Evolutionary conservation across 2,113 vertebrate species (phyloP).

Genomic region (Epinephelus moara): DNA sequence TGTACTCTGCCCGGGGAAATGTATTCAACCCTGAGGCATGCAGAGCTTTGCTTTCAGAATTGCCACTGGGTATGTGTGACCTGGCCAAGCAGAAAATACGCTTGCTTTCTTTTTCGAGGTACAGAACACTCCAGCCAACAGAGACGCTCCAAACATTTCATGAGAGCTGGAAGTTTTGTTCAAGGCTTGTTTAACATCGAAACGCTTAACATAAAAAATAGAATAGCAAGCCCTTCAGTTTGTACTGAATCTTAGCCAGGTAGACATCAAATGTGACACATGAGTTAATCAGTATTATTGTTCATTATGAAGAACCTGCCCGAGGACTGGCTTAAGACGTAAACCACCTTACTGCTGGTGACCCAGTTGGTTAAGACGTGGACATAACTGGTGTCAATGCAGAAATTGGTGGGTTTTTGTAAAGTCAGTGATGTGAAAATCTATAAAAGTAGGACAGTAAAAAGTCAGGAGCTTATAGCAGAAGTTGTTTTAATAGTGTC

Average conservation of each 20-base stretch:
- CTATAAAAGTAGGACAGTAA: not conserved
- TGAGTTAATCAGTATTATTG: not conserved
- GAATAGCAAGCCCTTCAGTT: not conserved
- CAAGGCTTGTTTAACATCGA: not conserved
- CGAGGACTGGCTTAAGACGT: not conserved
- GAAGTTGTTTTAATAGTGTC: not conserved
- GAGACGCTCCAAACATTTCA: not conserved
- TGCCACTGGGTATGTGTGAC: conserved; percentile 17
- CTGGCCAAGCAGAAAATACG: not conserved
- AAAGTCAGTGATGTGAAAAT: not conserved
- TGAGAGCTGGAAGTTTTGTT: not conserved
- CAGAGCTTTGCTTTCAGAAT: conserved; percentile 1
- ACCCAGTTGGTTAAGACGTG: not conserved
- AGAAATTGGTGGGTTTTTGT: not conserved
- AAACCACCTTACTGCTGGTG: not conserved
- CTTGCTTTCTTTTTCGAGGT: not conserved
- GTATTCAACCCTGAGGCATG: conserved; percentile 8
- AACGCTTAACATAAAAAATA: not conserved
- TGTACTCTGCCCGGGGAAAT: conserved; percentile 6
- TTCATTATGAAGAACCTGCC: not conserved
- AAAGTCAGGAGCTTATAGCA: not conserved
- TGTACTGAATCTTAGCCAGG: not conserved
- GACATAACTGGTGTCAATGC: not conserved
- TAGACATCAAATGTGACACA: not conserved
- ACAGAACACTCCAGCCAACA: not conserved